phyloP scores from a whole-genome alignment of 2,113 vertebrate genomes.

The Callopanchax toddi region DNA sequence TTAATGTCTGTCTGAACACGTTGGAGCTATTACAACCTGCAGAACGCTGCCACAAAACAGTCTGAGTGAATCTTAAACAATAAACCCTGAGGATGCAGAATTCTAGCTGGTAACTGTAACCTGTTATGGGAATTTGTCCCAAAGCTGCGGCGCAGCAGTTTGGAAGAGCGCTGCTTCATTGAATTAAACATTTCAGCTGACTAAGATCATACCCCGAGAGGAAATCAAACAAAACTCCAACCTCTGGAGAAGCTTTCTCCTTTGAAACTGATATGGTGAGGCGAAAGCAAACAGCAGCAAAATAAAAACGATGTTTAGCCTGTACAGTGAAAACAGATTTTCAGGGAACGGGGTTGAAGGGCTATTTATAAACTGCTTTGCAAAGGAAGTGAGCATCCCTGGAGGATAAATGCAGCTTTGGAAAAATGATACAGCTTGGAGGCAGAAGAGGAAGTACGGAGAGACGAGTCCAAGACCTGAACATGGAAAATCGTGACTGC shows the following conservation, averaged over 20 bases:
- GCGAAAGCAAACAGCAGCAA: slow-evolving; percentile 58
- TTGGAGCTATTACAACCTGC: too few species aligned
- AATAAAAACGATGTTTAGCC: slow-evolving; percentile 66
- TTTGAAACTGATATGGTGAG: slow-evolving; percentile 67
- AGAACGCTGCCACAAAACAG: slow-evolving; percentile 56
- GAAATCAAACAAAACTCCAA: slow-evolving; percentile 61
- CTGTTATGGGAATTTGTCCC: slow-evolving; percentile 44
- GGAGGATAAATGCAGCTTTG: slow-evolving; percentile 78
- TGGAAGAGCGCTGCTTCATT: slow-evolving; percentile 11
- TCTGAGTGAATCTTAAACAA: slow-evolving; percentile 36
- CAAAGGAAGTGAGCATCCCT: slow-evolving; percentile 79
- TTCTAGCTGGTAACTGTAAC: slow-evolving; percentile 41
- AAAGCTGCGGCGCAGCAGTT: slow-evolving; percentile 21
- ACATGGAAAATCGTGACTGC: slow-evolving; percentile 72
- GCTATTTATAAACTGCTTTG: slow-evolving; percentile 81
- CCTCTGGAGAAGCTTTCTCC: slow-evolving; percentile 26
- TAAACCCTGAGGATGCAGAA: slow-evolving; percentile 36
- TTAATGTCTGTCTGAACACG: too few species aligned
- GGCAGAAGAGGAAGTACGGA: slow-evolving; percentile 77
- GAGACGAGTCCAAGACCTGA: slow-evolving; percentile 70
- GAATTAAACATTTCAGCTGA: slow-evolving; percentile 61
- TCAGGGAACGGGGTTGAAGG: slow-evolving; percentile 68
- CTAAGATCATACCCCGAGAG: slow-evolving; percentile 44
- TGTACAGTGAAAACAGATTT: slow-evolving; percentile 78
- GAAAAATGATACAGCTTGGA: slow-evolving; percentile 81